Evolutionary conservation across 2,888 invertebrate genomes (phyloP), one percentile per base, ranked within the genome.

Genomic region (Rhagonycha lutea): DNA sequence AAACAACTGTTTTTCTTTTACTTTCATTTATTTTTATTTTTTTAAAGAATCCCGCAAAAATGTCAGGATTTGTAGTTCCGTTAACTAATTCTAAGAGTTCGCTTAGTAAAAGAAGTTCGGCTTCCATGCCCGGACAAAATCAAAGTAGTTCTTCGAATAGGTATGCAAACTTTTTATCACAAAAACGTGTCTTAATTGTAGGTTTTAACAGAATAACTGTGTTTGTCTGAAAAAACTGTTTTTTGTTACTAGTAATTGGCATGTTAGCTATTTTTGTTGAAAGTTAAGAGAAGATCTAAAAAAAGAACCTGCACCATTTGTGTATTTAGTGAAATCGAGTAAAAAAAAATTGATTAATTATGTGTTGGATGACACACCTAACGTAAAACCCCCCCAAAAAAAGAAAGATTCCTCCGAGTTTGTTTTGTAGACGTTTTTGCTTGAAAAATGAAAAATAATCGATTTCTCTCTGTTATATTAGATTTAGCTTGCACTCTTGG

Each of bases 1-100:
- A 70, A 10, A 60, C 23, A 47, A 72, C 7, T 76, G n/a, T 70
- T 69, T 63, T 68, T 68, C 32, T 73, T 73, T 70, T 71, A 69
- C n/a, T 67, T 28, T 67, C 61, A 14, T 29, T 61, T 24, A 65
- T 12, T 63, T 69, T 68, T 70, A 65, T 68, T 70, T 65, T 71
- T 32, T 84, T 83, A 60, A 79, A 88, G 88, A 87, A 86, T 83
- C 82, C 86, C 67, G 84, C 86, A 75, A 88, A 88, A 79, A 81
- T 87, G 62, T 83, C 86, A 18, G 86, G 86, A 77, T 88, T 88
- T 79, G 83, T 83, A 14, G 87, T 84, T 68, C 85, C 87, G n/a
- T 82, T 87, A 76, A 81, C 86, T 26, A 87, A 85, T 76, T 84
- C 85, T 68, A 88, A 88, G 79, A 86, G 85, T 82, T 85, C 86